Conservation (phyloP, 1,140 invertebrate species). For the Drosophila rhopaloa region DNA sequence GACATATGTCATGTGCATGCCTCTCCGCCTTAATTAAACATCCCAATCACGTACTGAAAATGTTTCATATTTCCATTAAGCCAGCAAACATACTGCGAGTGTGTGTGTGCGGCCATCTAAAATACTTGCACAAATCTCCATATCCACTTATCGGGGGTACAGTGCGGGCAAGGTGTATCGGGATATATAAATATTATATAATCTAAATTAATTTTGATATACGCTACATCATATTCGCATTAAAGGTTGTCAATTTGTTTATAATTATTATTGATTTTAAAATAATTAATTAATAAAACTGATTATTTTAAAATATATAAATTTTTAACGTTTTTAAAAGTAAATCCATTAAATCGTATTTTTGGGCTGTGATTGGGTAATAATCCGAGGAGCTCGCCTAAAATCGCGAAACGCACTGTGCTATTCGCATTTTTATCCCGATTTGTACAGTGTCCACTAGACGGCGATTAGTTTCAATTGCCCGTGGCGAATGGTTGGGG, state of each 20-base stretch:
- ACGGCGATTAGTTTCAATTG: slow-evolving; percentile 78
- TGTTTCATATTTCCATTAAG: slow-evolving; percentile 53
- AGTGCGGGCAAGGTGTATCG: slow-evolving; percentile 1
- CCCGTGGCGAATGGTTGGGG: slow-evolving; percentile 33
- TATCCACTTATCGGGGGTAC: slow-evolving; percentile 9
- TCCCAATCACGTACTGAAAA: slow-evolving; percentile 42
- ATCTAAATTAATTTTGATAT: too few relatives aligned
- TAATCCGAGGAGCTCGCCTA: neutral
- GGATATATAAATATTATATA: neutral
- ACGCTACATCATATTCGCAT: too few relatives aligned
- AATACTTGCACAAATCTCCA: neutral
- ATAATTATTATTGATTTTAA: too few relatives aligned
- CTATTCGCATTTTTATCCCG: slow-evolving; percentile 1
- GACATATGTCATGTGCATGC: slow-evolving; percentile 32
- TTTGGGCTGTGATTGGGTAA: too few relatives aligned
- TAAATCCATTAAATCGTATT: too few relatives aligned
- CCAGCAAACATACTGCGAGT: slow-evolving; percentile 30
- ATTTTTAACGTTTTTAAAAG: neutral
- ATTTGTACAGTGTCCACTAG: slow-evolving; percentile 21
- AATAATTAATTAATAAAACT: too few relatives aligned
- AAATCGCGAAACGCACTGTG: slow-evolving; percentile 12
- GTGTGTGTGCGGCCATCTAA: slow-evolving; percentile 8
- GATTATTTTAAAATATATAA: too few relatives aligned
- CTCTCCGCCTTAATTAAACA: slow-evolving; percentile 48
- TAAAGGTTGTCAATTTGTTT: too few relatives aligned